Base-by-base conservation (phyloP, 2,113 vertebrate species). In the Podiceps cristatus region DNA sequence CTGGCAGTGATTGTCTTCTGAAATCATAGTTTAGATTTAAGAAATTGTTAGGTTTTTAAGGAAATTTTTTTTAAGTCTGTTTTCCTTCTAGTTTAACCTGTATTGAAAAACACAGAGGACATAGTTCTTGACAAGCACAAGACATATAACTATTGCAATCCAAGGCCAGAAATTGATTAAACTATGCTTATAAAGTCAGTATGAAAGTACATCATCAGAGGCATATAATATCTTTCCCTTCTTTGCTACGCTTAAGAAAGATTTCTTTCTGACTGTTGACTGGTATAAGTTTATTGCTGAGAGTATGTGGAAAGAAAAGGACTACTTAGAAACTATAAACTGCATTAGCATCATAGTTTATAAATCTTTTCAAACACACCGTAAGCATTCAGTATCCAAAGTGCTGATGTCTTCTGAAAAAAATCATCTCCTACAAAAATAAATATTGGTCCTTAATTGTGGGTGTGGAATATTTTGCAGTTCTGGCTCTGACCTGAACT, bases 401-500 rank as follows among this genome's bases (percentile, higher is more conserved):
- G 8, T 64, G 76, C 80, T 87, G 73, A 94, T 94, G 64, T 63
- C 42, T 89, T 81, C 85, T 86, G 74, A 88, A 87, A 91, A 94
- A 37, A 63, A 42, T 27, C 24, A 2, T 53, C 40, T 88, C n/a
- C 44, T 58, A 42, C 89, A 75, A 93, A 68, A 33, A 50, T 5
- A 47, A 79, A 90, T 42, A 79, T 77, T 53, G 62, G 52, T 79
- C 66, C 66, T 94, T 96, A 85, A 91, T 55, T 95, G 45, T 90
- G 93, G 73, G 60, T 91, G 78, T 93, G 96, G 85, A 91, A 56
- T 93, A 73, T 25, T 88, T 91, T 72, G 42, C 67, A 90, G 59
- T 94, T 92, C 59, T 94, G 93, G 52, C 88, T 94, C 86, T 79
- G 88, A 86, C 75, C 82, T 71, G 90, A 95, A 86, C 72, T 90